Evolutionary conservation across 1,140 invertebrate species (phyloP).

Genomic region (Stratiolaelaps scimitus): DNA sequence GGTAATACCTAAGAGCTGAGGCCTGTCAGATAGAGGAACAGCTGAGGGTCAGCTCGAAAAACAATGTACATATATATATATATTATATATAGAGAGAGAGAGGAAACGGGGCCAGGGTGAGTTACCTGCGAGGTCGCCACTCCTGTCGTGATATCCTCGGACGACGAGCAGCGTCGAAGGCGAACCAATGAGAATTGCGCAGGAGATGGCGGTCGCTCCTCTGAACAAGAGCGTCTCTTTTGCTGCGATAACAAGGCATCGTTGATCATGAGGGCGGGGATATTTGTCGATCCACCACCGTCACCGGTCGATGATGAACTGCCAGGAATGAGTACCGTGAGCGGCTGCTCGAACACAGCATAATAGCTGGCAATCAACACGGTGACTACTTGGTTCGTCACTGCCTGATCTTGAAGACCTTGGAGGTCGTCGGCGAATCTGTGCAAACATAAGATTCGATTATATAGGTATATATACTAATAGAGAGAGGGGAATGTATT

Average conservation of each 20-base stretch:
- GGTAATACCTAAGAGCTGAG: no score
- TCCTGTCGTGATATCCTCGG: slow-evolving; percentile 1
- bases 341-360: slow-evolving; percentile 36
- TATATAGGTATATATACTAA: no score
- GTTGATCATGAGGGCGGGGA: slow-evolving; percentile 26
- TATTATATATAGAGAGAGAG: no score
- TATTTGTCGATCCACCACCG: neutral
- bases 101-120: no score
- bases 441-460: neutral
- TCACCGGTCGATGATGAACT: neutral
- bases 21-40: no score
- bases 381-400: slow-evolving; percentile 41
- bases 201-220: slow-evolving; percentile 19
- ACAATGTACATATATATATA: no score
- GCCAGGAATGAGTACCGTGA: neutral
- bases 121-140: neutral
- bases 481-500: no score
- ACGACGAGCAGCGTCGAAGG: slow-evolving; percentile 4
- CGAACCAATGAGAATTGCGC: slow-evolving; percentile 9
- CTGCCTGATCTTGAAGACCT: slow-evolving; percentile 41
- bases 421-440: slow-evolving; percentile 28
- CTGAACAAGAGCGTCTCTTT: slow-evolving; percentile 20
- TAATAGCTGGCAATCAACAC: slow-evolving; percentile 41
- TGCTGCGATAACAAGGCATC: slow-evolving; percentile 8
- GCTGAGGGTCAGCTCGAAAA: no score